Evolutionary conservation across 1,140 invertebrate genomes (phyloP).

Genomic region (Pseudomyrmex pallidus): DNA sequence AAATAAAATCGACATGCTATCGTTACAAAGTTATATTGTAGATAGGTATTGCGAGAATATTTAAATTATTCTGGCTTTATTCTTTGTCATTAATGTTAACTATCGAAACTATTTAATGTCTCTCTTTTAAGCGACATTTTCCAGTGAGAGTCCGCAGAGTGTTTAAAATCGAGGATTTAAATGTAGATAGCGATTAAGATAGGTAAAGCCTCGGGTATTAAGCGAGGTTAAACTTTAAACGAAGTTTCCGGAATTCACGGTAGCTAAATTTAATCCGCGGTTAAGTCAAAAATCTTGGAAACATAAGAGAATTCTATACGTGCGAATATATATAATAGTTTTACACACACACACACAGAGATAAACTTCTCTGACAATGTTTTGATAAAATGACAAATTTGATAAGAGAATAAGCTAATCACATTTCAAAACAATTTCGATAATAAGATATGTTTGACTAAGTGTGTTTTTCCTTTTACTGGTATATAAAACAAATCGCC

Average conservation of each 20-base stretch:
- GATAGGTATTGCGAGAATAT: not conserved
- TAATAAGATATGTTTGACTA: not conserved
- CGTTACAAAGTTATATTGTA: not conserved
- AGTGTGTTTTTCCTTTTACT: not conserved
- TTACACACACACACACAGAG: not conserved
- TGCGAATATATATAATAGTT: constrained; percentile 21
- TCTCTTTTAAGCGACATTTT: constrained; percentile 1
- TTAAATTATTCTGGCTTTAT: constrained; percentile 8
- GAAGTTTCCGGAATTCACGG: constrained; percentile 49
- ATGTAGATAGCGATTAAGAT: constrained; percentile 55
- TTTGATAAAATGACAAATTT: not conserved
- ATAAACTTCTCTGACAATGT: not conserved
- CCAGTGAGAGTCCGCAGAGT: not conserved
- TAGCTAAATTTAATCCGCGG: constrained; percentile 53
- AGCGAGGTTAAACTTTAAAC: constrained; percentile 50
- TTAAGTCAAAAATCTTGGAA: constrained; percentile 44
- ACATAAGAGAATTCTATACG: constrained; percentile 15
- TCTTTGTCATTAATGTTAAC: not conserved
- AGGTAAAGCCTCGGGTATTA: constrained; percentile 45
- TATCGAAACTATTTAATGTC: not conserved
- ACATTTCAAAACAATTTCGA: not conserved
- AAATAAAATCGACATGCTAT: not conserved
- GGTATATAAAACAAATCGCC: not conserved
- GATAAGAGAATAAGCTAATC: no score
- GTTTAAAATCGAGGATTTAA: constrained; percentile 51